Percentiles rank a stretch among this genome's conserved stretches.
These are phyloP conservation scores for Nibea coibor DNA, from an alignment of 2,113 vertebrate genomes.

Conservation along the genomic window DNA sequence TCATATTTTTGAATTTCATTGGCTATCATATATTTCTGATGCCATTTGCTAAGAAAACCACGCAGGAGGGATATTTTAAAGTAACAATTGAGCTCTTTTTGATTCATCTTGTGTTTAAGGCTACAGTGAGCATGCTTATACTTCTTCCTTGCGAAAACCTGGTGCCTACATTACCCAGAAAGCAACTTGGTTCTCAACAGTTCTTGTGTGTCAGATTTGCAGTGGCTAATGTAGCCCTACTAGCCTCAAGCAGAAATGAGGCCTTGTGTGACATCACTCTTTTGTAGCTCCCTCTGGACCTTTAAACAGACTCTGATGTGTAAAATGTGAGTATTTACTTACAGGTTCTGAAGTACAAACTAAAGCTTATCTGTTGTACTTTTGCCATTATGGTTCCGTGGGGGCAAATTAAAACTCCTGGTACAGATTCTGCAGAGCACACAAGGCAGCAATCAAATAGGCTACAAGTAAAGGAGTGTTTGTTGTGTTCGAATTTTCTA, in stretches of 20 bases:
- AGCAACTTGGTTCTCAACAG: neutral
- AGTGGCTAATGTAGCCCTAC: no score
- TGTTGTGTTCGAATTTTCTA: slow-evolving; percentile 13
- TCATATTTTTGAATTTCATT: neutral
- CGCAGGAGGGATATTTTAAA: neutral
- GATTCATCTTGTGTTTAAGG: neutral
- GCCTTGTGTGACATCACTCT: neutral
- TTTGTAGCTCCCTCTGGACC: neutral
- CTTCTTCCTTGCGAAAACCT: neutral
- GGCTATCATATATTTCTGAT: neutral
- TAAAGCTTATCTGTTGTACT: neutral
- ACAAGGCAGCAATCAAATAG: slow-evolving; percentile 10
- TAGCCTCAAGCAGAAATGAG: neutral
- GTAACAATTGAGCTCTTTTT: neutral
- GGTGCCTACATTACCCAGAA: neutral
- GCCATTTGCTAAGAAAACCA: neutral
- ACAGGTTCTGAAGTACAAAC: neutral
- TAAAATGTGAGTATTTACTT: neutral
- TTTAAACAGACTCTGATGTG: neutral
- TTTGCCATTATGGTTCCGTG: neutral
- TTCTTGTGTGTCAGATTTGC: neutral
- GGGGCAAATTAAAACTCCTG: neutral
- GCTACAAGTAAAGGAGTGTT: slow-evolving; percentile 12
- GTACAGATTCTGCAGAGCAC: neutral
- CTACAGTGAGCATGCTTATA: neutral